These are phyloP conservation scores for Proteles cristata DNA, from an alignment of 2,113 vertebrate species.

Conservation along the genomic window DNA sequence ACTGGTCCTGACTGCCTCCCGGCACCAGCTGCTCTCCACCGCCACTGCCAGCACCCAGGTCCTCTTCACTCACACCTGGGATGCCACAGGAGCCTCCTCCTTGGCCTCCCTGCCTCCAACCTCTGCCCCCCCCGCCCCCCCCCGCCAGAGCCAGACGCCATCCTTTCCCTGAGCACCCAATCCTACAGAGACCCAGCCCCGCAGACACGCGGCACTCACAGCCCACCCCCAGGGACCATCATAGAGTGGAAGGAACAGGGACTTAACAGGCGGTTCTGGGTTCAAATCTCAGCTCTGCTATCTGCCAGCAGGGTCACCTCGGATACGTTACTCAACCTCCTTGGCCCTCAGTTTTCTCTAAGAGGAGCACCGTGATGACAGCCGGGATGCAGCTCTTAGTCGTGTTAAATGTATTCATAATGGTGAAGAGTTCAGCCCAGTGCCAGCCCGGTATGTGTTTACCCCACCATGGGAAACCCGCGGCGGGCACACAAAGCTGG, in stretches of 20 bases:
- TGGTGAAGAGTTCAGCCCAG: not conserved
- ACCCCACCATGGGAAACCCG: not conserved
- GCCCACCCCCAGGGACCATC: too few relatives aligned
- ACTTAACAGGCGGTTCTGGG: not conserved
- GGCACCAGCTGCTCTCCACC: not conserved
- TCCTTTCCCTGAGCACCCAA: not conserved
- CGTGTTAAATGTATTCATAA: not conserved
- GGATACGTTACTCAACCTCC: not conserved
- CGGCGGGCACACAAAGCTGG: not conserved
- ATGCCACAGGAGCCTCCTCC: not conserved
- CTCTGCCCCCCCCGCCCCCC: not conserved
- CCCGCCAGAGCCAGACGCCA: not conserved
- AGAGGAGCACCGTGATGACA: not conserved
- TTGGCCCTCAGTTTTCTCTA: not conserved
- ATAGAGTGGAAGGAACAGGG: not conserved
- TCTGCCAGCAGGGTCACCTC: not conserved
- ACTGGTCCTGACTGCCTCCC: not conserved
- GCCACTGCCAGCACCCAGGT: not conserved
- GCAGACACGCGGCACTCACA: not conserved
- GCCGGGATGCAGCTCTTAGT: too few relatives aligned
- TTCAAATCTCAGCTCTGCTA: not conserved
- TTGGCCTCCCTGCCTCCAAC: not conserved
- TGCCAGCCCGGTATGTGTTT: not conserved
- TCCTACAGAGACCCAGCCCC: not conserved
- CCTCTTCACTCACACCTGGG: not conserved